Evolutionary conservation across 1,140 invertebrate species (phyloP).

Genomic region (Zaprionus inermis): DNA sequence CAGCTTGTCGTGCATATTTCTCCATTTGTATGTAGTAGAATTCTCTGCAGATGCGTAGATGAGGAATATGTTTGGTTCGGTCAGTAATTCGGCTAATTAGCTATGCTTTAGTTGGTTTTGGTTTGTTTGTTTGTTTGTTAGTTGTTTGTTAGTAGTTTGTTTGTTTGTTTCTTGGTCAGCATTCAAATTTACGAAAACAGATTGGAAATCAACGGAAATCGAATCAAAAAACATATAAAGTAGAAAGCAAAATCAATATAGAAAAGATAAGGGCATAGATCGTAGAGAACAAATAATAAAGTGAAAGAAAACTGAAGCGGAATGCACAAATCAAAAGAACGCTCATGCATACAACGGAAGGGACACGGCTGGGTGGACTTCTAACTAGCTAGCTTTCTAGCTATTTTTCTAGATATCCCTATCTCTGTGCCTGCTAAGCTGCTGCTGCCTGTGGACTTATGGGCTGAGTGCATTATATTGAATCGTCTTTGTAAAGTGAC

Average conservation of each 20-base stretch:
- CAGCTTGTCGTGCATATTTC: constrained; percentile 98
- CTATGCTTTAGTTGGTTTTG: constrained; percentile 43
- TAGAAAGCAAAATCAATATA: constrained; percentile 4
- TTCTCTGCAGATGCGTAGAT: constrained; percentile 91
- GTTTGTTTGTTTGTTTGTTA: constrained; percentile 30
- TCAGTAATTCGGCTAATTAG: constrained; percentile 64
- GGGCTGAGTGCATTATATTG: constrained; percentile 79
- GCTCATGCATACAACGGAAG: constrained; percentile 36
- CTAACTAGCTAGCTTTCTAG: constrained; percentile 1
- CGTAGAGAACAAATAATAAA: constrained; percentile 12
- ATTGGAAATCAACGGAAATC: constrained; percentile 27
- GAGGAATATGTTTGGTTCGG: constrained; percentile 79
- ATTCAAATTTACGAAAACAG: constrained; percentile 78
- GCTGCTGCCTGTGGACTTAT: constrained; percentile 17
- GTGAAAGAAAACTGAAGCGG: constrained; percentile 55
- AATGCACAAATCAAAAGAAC: constrained; percentile 36
- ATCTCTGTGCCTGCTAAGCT: constrained; percentile 47
- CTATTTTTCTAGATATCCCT: no score
- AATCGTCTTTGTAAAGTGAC: constrained; percentile 78
- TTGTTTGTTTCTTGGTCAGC: constrained; percentile 49
- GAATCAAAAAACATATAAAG: background rate
- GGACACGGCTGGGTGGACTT: no score
- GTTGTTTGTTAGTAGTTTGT: constrained; percentile 34
- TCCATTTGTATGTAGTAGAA: constrained; percentile 99
- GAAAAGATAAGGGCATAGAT: constrained; percentile 25